Conservation (phyloP, 1,140 invertebrate species). For the Calliopsis andreniformis region DNA sequence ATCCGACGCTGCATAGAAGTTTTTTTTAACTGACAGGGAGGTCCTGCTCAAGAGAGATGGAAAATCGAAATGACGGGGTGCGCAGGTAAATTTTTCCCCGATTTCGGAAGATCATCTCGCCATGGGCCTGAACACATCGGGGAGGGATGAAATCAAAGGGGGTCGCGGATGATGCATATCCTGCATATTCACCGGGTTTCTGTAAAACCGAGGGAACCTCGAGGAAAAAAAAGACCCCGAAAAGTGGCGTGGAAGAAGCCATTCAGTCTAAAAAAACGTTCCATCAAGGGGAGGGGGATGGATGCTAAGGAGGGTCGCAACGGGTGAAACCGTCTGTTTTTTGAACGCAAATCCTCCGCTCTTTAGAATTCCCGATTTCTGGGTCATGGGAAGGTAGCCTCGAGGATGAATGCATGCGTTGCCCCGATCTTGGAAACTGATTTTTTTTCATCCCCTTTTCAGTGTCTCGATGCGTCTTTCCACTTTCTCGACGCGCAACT, state of each 20-base stretch:
- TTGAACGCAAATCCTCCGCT: conserved; percentile 72
- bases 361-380: conserved; percentile 79
- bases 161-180: conserved; percentile 72
- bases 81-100: conserved; percentile 78
- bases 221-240: conserved; percentile 64
- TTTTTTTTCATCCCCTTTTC: conserved; percentile 67
- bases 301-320: conserved; percentile 67
- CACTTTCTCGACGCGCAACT: conserved; percentile 47
- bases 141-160: conserved; percentile 62
- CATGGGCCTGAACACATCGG: conserved; percentile 8
- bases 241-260: conserved; percentile 49
- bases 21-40: conserved; percentile 54
- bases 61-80: conserved; percentile 62
- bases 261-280: conserved; percentile 51
- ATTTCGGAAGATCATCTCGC: conserved; percentile 65
- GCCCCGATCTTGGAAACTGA: conserved; percentile 79
- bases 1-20: conserved; percentile 71
- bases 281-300: conserved; percentile 21
- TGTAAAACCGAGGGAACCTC: conserved; percentile 71
- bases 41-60: conserved; percentile 34
- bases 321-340: conserved; percentile 78
- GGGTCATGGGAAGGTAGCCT: conserved; percentile 80
- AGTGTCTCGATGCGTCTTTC: conserved; percentile 9
- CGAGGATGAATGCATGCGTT: conserved; percentile 61
- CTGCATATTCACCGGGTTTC: conserved; percentile 80